Base-by-base conservation (phyloP, 2,113 vertebrate genomes). In the Xerus inauris region DNA sequence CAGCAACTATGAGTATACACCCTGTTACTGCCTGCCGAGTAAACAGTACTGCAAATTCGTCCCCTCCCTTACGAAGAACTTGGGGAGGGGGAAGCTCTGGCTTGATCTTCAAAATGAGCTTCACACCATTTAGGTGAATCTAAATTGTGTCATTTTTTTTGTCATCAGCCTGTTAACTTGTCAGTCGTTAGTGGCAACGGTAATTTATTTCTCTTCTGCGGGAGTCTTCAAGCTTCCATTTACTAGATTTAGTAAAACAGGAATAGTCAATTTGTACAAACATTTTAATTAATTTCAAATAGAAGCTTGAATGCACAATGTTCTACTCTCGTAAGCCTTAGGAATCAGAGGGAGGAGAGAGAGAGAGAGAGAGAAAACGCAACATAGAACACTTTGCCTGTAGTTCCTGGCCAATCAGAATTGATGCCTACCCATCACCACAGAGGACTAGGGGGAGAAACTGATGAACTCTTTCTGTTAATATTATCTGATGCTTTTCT, bases 221-320 rank as follows among this genome's bases (percentile, higher is more conserved):
- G 16, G 38, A 93, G 59, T 89, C 94, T 83, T 96, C 93, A 79
- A 77, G 92, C 84, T 94, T 94, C 89, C 94, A 94, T 97, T 96
- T 96, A 83, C 89, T 67, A 76, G 96, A 86, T 92, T 96, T 95
- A 97, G 92, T 97, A 92, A 97, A 98, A 94, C 76, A 88, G 80
- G 38, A 95, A 94, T 72, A 62, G 94, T 96, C 83, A 92, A 76
- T 97, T 92, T 95, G 91, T 97, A 72, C 89, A 96, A 94, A 96
- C 51, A 80, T 97, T 96, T 97, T 97, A 97, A 97, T 97, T 97
- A 94, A 96, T 97, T 97, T 94, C 94, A 93, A 96, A 71, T 92
- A 90, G 94, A 92, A 94, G 87, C 80, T 93, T 38, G 54, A 83
- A 71, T 86, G 49, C 85, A 73, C 30, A 65, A 2, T 75, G 65